These are phyloP conservation scores for Pelochelys cantorii DNA, from an alignment of 2,797 vertebrate genomes.

Conservation along the genomic window DNA sequence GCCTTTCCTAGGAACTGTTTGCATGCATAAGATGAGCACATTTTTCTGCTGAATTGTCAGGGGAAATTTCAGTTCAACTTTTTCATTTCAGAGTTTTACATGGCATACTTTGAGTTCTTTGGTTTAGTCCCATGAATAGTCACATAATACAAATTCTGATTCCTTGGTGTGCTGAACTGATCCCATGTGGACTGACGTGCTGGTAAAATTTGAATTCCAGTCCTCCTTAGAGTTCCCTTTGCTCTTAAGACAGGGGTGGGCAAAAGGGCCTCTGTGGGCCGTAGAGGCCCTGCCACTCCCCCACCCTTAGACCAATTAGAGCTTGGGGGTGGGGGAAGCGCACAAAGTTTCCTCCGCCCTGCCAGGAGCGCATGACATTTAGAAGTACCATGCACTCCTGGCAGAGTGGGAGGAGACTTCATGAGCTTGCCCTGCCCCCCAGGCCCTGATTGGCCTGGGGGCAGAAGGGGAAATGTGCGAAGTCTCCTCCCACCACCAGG, in stretches of 20 bases:
- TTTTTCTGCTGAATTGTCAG: not conserved
- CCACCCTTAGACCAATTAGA: no score
- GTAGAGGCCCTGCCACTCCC: no score
- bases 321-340: no score
- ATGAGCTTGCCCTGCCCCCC: no score
- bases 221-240: not conserved
- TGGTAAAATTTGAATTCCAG: not conserved
- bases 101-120: not conserved
- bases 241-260: not conserved
- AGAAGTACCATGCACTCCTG: no score
- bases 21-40: not conserved
- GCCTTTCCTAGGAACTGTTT: not conserved
- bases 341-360: no score
- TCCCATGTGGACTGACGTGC: rapidly evolving
- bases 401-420: no score
- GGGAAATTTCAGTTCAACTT: not conserved
- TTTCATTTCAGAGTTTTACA: not conserved
- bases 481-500: no score
- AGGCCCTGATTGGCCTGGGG: no score
- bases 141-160: not conserved
- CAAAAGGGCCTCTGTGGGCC: no score
- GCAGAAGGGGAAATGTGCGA: no score
- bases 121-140: not conserved
- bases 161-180: not conserved
- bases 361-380: no score